phyloP scores from a whole-genome alignment of 2,113 vertebrate genomes.

The Trematocara macrostoma region DNA sequence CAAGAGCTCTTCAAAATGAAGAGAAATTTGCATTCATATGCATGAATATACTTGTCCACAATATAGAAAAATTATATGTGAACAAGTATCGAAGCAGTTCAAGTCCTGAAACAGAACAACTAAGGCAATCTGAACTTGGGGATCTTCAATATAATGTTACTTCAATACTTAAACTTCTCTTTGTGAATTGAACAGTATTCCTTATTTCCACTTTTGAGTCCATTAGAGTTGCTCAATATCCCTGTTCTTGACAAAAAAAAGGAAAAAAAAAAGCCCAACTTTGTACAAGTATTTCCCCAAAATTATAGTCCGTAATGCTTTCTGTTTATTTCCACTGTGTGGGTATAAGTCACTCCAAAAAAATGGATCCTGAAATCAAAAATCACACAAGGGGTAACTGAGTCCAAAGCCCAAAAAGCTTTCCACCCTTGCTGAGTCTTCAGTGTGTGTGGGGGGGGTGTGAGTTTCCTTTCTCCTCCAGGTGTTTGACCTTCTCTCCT shows the following conservation, averaged over 20 bases:
- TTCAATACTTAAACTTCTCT: constrained; percentile 40
- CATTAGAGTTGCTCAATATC: constrained; percentile 43
- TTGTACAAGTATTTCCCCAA: constrained; percentile 50
- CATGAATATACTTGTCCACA: constrained; percentile 67
- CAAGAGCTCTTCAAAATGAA: constrained; percentile 76
- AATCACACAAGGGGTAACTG: constrained; percentile 36
- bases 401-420: constrained; percentile 62
- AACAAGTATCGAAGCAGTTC: constrained; percentile 64
- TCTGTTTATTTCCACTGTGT: constrained; percentile 38
- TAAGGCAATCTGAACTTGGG: constrained; percentile 69
- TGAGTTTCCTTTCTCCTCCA: not conserved
- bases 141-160: constrained; percentile 54
- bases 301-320: constrained; percentile 39
- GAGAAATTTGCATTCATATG: constrained; percentile 74
- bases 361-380: constrained; percentile 35
- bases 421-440: constrained; percentile 44
- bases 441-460: not conserved
- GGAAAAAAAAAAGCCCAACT: not conserved
- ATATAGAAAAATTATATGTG: constrained; percentile 79
- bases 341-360: constrained; percentile 14
- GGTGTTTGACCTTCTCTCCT: not conserved
- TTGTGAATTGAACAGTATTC: constrained; percentile 39
- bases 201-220: constrained; percentile 44
- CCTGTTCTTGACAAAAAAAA: constrained; percentile 43
- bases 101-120: constrained; percentile 74